Evolutionary conservation across 2,888 invertebrate species (phyloP).

Genomic region (Platycheirus rosarum): DNA sequence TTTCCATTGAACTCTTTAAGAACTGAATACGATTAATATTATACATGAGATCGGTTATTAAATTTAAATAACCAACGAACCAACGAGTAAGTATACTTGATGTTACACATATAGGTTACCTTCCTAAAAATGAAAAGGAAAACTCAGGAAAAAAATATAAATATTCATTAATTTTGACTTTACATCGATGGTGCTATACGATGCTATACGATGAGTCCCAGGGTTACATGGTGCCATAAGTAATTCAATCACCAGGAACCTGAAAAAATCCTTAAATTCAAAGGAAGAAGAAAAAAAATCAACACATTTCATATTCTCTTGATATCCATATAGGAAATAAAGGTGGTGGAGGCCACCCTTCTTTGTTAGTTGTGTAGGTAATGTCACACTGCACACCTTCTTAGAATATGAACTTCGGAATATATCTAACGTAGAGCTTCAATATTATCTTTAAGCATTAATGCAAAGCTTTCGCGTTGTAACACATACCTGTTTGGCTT

Average conservation of each 20-base stretch:
- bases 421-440: too few species aligned
- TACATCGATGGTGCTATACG: slow-evolving; percentile 23
- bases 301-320: slow-evolving; percentile 40
- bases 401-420: too few species aligned
- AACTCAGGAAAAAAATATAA: not conserved
- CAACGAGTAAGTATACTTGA: not conserved
- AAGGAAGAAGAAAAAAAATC: slow-evolving; percentile 33
- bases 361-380: slow-evolving; percentile 1
- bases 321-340: slow-evolving; percentile 28
- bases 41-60: slow-evolving; percentile 54
- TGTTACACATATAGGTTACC: not conserved
- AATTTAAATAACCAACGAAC: slow-evolving; percentile 56
- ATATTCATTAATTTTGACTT: slow-evolving; percentile 44
- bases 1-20: slow-evolving; percentile 50
- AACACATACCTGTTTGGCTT: too few species aligned
- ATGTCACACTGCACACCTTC: not conserved
- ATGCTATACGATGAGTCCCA: not conserved
- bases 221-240: slow-evolving; percentile 54
- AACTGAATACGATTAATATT: slow-evolving; percentile 24
- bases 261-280: slow-evolving; percentile 59
- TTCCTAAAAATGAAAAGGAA: not conserved
- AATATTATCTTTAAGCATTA: too few species aligned
- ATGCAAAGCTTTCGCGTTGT: too few species aligned
- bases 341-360: slow-evolving; percentile 9
- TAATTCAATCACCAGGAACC: slow-evolving; percentile 73